Base-by-base conservation (phyloP, 1,140 invertebrate species). In the Bombus superbus region DNA sequence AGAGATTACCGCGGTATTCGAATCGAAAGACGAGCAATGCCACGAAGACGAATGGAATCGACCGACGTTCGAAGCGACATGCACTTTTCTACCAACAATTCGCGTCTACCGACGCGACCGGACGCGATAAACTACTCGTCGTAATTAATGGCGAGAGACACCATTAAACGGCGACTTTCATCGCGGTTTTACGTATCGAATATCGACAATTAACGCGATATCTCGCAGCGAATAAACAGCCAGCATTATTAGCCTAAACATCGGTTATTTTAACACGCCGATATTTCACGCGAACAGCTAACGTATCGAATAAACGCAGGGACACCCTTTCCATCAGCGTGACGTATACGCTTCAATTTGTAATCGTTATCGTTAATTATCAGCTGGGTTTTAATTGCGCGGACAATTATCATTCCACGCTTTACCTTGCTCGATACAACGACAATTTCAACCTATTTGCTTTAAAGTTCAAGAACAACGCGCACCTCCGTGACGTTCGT, bases 1-100 rank as follows among this genome's bases (percentile, higher is more conserved):
- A 80, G 77, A 73, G 83, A 85, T 85, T 85, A 85, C 83, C 71
- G 59, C 69, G 18, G 59, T n/a, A 81, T 81, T 18, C 71, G 77
- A 81, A 74, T 32, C 83, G 59, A 81, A 85, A 73, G 78, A 57
- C 68, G 69, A 81, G 57, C 78, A 81, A 85, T 28, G 68, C 40
- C 77, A 62, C 83, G 73, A 32, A 47, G 64, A 9, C 11, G 18
- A 57, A 18, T 6, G 8, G 3, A 47, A 62, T 80, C 75, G 77
- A 85, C 71, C 68, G 53, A 4, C 53, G 62, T 40, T n/a, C 8
- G 13, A n/a, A 53, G 59, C 62, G 59, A 35, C 81, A 22, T 69
- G 35, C 40, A 28, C n/a, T 72, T 72, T 44, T 28, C 66, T 15
- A 15, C 3, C 42, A 18, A 25, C 18, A 8, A 35, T 66, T 62